A percentile compares a stretch with the other conserved stretches of the same genome.
Evolutionary conservation across 1,140 invertebrate species (phyloP).

Genomic region (Cyrtorhinus lividipennis): DNA sequence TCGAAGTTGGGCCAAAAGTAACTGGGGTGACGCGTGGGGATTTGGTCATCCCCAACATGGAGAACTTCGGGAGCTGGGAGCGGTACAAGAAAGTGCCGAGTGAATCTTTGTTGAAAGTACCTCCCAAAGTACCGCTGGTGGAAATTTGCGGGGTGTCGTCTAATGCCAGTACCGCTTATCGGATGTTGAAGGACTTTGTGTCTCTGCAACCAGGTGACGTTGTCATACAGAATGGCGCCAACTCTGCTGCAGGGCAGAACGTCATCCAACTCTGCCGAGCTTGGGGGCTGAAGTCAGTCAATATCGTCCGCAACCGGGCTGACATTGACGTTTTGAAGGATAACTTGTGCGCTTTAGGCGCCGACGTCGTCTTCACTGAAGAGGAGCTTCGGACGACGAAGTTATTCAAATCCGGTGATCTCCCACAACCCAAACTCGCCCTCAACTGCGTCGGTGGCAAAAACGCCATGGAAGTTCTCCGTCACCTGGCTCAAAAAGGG

Average conservation of each 20-base stretch:
- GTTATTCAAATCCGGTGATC: slow-evolving; percentile 49
- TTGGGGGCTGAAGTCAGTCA: slow-evolving; percentile 65
- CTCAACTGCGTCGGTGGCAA: slow-evolving; percentile 94
- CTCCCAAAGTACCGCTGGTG: slow-evolving; percentile 47
- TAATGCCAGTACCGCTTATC: slow-evolving; percentile 92
- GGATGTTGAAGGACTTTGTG: slow-evolving; percentile 89
- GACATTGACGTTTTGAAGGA: slow-evolving; percentile 58
- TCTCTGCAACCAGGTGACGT: slow-evolving; percentile 60
- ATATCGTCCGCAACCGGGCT: slow-evolving; percentile 72
- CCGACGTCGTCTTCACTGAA: slow-evolving; percentile 80
- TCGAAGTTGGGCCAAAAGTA: slow-evolving; percentile 53
- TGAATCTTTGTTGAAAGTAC: slow-evolving; percentile 50
- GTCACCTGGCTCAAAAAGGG: slow-evolving; percentile 51
- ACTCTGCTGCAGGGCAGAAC: slow-evolving; percentile 89
- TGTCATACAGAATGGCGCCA: slow-evolving; percentile 93
- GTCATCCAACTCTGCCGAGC: slow-evolving; percentile 79
- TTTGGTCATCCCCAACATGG: slow-evolving; percentile 58
- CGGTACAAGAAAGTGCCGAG: slow-evolving; percentile 48
- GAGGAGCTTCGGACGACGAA: slow-evolving; percentile 61
- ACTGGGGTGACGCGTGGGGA: slow-evolving; percentile 53
- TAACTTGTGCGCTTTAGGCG: slow-evolving; percentile 62
- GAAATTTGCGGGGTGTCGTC: slow-evolving; percentile 79
- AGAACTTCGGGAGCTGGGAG: slow-evolving; percentile 74
- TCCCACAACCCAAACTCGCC: slow-evolving; percentile 59
- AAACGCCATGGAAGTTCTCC: slow-evolving; percentile 65